Evolutionary conservation across 2,888 invertebrate genomes (phyloP), one percentile per base, ranked within the genome.

Genomic region (Tuta absoluta): DNA sequence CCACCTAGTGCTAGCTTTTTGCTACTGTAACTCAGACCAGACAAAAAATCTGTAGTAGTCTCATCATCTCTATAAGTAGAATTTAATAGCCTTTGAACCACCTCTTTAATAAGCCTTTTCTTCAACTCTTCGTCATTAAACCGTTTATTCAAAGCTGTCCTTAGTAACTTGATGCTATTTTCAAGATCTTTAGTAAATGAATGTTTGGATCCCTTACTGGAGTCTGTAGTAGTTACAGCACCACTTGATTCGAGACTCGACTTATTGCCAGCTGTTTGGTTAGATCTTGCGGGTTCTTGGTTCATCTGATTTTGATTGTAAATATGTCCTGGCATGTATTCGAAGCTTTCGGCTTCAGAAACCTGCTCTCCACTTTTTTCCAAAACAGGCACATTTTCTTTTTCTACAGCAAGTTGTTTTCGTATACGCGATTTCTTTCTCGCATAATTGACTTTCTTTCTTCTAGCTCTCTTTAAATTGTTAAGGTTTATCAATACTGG

Each of bases 261-360:
- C 73, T 89, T 91, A 70, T 90, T 90, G 0, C 82, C 88, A 64
- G 73, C 78, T 63, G 73, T 73, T 68, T 78, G 81, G 17, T 66
- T 74, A 51, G 72, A 66, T 68, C 68, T 77, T 48, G 72, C 67
- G 53, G 79, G 72, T 68, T 79, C 76, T 53, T 75, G 72, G 60
- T 80, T 78, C 49, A 81, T 71, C 75, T 86, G 82, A 64, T 88
- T 92, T 72, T 93, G 92, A 71, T 93, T 92, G 72, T 93, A 94
- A 65, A 93, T 86, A 73, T 93, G 88, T 1, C 92, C 93, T 61
- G 92, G 92, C 84, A 93, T 86, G 76, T 95, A 95, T 78, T 95
- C 94, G 82, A 95, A 95, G 76, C 95, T 95, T 73, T 94, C 94
- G 38, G 94, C 94, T 75, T 93, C 93, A 68, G 93, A 80, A 75